Percentiles rank a stretch among this genome's conserved stretches.
Evolutionary conservation across 2,113 vertebrate species (phyloP).

Genomic region (Cyanocitta stelleri): DNA sequence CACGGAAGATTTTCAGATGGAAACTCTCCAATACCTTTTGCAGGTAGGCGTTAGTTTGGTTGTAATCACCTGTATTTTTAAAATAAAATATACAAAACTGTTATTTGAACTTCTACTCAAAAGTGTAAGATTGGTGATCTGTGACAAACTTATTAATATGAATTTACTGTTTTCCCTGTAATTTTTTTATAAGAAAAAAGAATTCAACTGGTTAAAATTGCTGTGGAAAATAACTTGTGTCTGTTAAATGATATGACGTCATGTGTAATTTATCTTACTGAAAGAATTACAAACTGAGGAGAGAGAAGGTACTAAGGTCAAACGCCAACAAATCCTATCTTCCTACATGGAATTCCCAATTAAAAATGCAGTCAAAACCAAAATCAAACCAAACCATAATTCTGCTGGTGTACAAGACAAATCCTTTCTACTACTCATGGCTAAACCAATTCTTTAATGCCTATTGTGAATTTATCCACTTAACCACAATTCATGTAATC

Average conservation of each 20-base stretch:
- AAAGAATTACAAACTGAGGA: background rate
- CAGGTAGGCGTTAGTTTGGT: background rate
- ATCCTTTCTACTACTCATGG: background rate
- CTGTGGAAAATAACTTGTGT: background rate
- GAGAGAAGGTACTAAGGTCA: slow-evolving; percentile 1
- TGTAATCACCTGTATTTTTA: background rate
- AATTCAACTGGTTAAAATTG: background rate
- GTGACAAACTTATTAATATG: background rate
- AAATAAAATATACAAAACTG: background rate
- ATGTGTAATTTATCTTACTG: background rate
- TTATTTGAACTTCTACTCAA: background rate
- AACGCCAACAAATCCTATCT: background rate
- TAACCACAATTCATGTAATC: background rate
- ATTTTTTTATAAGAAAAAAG: background rate
- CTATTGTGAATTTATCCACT: background rate
- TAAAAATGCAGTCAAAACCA: background rate
- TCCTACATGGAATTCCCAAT: background rate
- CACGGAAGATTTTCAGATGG: background rate
- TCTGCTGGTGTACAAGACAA: background rate
- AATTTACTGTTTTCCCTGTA: background rate
- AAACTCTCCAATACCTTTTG: background rate
- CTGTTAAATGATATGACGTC: background rate
- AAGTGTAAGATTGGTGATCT: background rate
- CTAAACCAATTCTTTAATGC: background rate
- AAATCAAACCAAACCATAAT: background rate